These are phyloP conservation scores for Riparia riparia DNA, from an alignment of 2,113 vertebrate genomes.

Conservation along the genomic window DNA sequence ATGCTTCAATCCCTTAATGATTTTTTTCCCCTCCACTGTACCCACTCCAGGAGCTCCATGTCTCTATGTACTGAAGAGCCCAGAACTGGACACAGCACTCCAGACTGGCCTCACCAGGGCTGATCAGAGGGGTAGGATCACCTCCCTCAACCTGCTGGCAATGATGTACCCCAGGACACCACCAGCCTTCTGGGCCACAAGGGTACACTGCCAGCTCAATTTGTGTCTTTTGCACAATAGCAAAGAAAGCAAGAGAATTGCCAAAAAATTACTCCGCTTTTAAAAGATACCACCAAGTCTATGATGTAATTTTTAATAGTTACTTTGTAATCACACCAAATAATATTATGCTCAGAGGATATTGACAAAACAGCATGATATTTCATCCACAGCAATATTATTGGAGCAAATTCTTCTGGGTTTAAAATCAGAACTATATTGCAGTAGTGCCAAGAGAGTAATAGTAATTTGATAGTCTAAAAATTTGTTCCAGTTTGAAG, in stretches of 20 bases:
- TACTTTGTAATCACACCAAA: neutral
- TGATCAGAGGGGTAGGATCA: neutral
- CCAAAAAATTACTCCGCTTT: neutral
- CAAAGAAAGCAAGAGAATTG: neutral
- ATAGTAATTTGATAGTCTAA: neutral
- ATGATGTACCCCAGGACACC: accelerated
- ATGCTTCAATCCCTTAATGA: neutral
- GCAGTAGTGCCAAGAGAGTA: neutral
- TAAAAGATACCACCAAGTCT: neutral
- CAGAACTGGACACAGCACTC: neutral
- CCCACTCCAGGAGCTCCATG: neutral
- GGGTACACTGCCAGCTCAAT: neutral
- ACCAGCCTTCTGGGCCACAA: accelerated
- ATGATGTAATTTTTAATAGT: neutral
- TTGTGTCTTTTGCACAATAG: neutral
- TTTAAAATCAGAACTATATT: neutral
- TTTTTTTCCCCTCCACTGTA: neutral
- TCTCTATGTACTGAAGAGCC: accelerated
- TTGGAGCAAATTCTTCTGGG: neutral
- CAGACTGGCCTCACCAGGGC: neutral
- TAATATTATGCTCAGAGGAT: neutral
- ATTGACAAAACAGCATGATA: neutral
- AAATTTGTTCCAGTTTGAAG: neutral
- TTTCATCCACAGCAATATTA: neutral
- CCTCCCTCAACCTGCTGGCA: neutral